Evolutionary conservation across 1,140 invertebrate species (phyloP).

Genomic region (Drosophila triauraria): DNA sequence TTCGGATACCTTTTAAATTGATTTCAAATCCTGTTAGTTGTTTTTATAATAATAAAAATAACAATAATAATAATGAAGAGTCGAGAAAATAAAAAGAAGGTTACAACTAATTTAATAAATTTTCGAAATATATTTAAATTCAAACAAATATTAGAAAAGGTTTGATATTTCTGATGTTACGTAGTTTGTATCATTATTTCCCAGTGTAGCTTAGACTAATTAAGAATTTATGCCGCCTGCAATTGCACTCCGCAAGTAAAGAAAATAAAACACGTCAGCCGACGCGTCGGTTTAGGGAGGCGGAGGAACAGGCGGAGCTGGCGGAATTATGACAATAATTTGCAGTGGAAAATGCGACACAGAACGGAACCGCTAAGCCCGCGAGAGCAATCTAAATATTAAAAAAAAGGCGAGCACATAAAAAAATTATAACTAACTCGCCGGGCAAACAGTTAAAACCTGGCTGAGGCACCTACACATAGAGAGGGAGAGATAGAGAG

Average conservation of each 20-base stretch:
- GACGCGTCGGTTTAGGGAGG: background rate
- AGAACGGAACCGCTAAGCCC: slow-evolving; percentile 43
- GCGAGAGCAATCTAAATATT: slow-evolving; percentile 70
- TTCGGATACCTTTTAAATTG: too few species aligned
- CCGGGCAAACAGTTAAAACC: slow-evolving; percentile 62
- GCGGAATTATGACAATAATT: slow-evolving; percentile 76
- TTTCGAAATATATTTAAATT: too few species aligned
- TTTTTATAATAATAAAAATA: too few species aligned
- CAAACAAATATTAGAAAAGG: too few species aligned
- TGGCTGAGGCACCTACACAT: slow-evolving; percentile 22
- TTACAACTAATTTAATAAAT: too few species aligned
- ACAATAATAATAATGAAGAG: too few species aligned
- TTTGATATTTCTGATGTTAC: too few species aligned
- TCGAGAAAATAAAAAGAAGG: too few species aligned
- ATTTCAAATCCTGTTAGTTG: too few species aligned
- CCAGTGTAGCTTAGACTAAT: slow-evolving; percentile 62
- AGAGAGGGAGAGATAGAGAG: slow-evolving; percentile 2
- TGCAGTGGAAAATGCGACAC: slow-evolving; percentile 71
- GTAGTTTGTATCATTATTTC: too few species aligned
- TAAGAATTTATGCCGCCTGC: slow-evolving; percentile 74
- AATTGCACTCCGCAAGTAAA: slow-evolving; percentile 38
- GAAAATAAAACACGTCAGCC: slow-evolving; percentile 28
- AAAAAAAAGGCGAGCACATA: slow-evolving; percentile 49
- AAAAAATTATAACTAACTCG: slow-evolving; percentile 66
- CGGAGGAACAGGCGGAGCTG: slow-evolving; percentile 18